Base-by-base conservation (phyloP, 2,888 invertebrate genomes). In the Drosophila macrospina region DNA sequence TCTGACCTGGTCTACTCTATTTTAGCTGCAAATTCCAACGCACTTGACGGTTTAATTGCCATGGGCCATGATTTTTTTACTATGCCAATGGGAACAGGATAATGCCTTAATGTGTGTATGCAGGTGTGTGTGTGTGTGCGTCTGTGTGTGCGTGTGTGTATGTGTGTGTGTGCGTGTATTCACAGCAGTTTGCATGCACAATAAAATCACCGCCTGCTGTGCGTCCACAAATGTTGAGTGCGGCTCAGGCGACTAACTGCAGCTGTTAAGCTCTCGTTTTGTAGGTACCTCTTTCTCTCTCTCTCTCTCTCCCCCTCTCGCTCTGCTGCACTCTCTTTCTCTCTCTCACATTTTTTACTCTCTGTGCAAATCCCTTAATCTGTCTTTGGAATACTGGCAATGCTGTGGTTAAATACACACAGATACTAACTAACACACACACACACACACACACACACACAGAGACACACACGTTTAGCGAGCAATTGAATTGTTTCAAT, bases 401-500 rank as follows among this genome's bases (percentile, higher is more conserved):
- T 72, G 70, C 57, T 65, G 63, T 72, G 78, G 77, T 68, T 72
- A 69, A 79, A 66, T 68, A 72, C 78, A 65, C 66, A 48, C 69
- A 51, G 48, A 67, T 61, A 69, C 59, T 65, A 54, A 39, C 56
- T 50, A 4, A 32, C 30, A 39, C 5, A 20, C n/a, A n/a, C n/a
- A n/a, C n/a, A n/a, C n/a, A n/a, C n/a, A n/a, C n/a, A n/a, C n/a
- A n/a, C n/a, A n/a, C n/a, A n/a, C n/a, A n/a, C n/a, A n/a, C n/a
- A n/a, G n/a, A n/a, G n/a, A n/a, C n/a, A n/a, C n/a, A n/a, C n/a
- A 69, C 64, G 52, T 69, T 69, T 65, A 48, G 60, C 45, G 57
- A 61, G 72, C 75, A 87, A 84, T 85, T 84, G 78, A 84, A 84
- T 87, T 85, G 78, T 84, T 84, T 87, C 82, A 87, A 87, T 85